A percentile compares a stretch with the other conserved stretches of the same genome.
These are phyloP conservation scores for Imbricaverruca yamaguchii DNA, from an alignment of 2,888 invertebrate species.

Conservation along the genomic window DNA sequence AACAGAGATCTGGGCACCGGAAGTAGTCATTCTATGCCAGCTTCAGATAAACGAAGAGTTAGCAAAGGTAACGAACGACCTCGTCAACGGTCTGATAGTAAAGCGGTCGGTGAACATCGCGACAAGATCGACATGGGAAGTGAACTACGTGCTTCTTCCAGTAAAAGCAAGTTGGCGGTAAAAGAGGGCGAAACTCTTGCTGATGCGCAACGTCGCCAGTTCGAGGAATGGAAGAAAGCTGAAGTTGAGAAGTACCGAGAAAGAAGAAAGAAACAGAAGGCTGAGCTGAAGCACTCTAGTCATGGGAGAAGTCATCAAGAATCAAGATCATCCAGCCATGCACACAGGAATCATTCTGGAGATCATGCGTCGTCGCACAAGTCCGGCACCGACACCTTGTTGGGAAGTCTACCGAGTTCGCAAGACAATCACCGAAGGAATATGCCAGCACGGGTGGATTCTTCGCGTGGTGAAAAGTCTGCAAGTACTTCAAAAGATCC, in stretches of 20 bases:
- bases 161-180: background rate
- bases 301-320: background rate
- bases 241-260: background rate
- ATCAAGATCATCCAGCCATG: background rate
- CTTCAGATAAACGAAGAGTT: background rate
- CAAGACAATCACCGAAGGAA: background rate
- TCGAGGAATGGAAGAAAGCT: background rate
- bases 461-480: background rate
- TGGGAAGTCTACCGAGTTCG: background rate
- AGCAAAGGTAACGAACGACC: too few relatives aligned
- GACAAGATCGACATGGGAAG: background rate
- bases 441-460: background rate
- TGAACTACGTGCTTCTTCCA: background rate
- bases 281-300: background rate
- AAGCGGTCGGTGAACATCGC: background rate
- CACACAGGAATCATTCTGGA: background rate
- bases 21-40: background rate
- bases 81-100: background rate
- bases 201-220: background rate
- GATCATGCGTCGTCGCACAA: background rate
- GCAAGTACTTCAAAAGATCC: background rate
- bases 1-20: background rate
- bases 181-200: background rate
- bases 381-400: background rate
- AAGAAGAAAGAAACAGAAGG: background rate